A percentile compares a stretch with the other conserved stretches of the same genome.
Evolutionary conservation across 1,140 invertebrate genomes (phyloP).

Genomic region (Uloborus diversus): DNA sequence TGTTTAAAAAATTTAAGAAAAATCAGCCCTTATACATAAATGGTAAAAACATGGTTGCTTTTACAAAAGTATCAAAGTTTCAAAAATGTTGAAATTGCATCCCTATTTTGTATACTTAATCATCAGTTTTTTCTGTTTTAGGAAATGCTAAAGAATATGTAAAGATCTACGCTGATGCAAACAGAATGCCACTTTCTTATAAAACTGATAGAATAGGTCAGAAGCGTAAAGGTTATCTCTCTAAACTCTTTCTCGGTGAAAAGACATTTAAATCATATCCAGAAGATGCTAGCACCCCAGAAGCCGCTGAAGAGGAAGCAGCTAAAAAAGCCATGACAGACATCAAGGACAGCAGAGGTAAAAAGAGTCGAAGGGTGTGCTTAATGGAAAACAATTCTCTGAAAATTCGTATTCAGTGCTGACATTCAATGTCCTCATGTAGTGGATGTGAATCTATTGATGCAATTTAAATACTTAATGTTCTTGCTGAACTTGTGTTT

Average conservation of each 20-base stretch:
- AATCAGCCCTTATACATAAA: no score
- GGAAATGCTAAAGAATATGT: constrained; percentile 36
- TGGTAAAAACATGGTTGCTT: no score
- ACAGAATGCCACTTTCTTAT: not conserved
- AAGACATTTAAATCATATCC: constrained; percentile 17
- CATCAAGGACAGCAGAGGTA: constrained; percentile 27
- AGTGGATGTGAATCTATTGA: no score
- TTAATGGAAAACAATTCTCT: constrained; percentile 15
- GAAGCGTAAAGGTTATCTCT: constrained; percentile 14
- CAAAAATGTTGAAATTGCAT: no score
- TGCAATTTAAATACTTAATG: not conserved
- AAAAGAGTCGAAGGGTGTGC: not conserved
- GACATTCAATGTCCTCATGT: not conserved
- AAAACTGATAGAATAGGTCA: not conserved
- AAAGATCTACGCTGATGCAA: constrained; percentile 17
- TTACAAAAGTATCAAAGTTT: no score
- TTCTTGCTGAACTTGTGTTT: no score
- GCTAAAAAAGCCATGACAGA: constrained; percentile 8
- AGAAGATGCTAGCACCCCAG: not conserved
- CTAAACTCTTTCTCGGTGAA: not conserved
- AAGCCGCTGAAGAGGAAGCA: constrained; percentile 29
- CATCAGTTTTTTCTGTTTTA: constrained; percentile 23
- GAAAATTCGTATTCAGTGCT: constrained; percentile 5
- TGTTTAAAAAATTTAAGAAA: no score
- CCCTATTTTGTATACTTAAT: no score